Conservation (phyloP, 2,113 vertebrate genomes). For the Mormoops blainvillei region DNA sequence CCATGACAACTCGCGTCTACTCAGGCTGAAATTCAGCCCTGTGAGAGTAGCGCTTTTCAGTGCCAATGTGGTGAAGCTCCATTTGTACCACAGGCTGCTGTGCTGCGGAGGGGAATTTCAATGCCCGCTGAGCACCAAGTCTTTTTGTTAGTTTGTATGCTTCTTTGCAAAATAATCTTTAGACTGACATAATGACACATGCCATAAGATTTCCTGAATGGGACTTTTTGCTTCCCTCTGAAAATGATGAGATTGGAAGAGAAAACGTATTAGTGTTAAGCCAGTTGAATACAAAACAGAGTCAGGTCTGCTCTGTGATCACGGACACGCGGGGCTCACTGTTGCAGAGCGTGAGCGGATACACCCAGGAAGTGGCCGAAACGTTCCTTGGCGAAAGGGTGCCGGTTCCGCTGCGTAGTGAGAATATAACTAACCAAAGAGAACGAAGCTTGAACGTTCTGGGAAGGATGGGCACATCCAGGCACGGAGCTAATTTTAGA, state of each 20-base stretch:
- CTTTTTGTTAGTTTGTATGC: conserved; percentile 28
- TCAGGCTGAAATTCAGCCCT: not conserved
- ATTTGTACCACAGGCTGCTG: conserved; percentile 5
- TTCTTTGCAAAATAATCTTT: conserved; percentile 38
- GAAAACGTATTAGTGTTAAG: not conserved
- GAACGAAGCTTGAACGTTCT: not conserved
- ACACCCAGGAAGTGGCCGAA: not conserved
- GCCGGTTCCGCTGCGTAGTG: not conserved
- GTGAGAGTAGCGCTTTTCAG: not conserved
- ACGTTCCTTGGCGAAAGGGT: not conserved
- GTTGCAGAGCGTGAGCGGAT: not conserved
- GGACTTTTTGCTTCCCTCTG: not conserved
- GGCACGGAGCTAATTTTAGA: not conserved
- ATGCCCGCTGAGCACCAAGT: not conserved
- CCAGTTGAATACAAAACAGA: not conserved
- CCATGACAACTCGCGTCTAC: not conserved
- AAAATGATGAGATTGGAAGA: conserved; percentile 21
- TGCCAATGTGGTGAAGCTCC: conserved; percentile 14
- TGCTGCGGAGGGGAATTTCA: not conserved
- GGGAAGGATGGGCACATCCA: not conserved
- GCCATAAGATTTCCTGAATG: not conserved
- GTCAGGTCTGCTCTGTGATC: not conserved
- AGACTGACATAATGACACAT: not conserved
- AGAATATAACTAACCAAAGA: not conserved
- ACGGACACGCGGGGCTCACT: not conserved